Conservation (phyloP, 2,888 invertebrate species). For the Napeogenes sylphis region DNA sequence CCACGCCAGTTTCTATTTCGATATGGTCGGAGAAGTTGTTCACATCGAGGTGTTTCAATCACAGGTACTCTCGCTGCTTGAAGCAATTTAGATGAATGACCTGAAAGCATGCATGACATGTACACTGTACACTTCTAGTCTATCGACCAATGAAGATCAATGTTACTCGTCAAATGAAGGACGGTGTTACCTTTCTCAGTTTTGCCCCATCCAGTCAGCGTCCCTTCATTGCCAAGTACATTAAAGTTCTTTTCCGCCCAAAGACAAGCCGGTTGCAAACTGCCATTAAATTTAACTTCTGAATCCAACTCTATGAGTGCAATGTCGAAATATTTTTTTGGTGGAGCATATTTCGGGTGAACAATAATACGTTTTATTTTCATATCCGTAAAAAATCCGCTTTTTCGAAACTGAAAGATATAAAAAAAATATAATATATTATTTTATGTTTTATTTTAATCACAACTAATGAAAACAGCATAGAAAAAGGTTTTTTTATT, state of each 20-base stretch:
- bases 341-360: slow-evolving; percentile 35
- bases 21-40: slow-evolving; percentile 35
- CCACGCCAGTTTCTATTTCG: slow-evolving; percentile 54
- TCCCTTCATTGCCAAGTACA: slow-evolving; percentile 24
- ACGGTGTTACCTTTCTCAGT: slow-evolving; percentile 18
- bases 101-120: slow-evolving; percentile 34
- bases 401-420: slow-evolving; percentile 26
- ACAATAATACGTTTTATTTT: slow-evolving; percentile 33
- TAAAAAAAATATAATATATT: not conserved
- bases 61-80: slow-evolving; percentile 50
- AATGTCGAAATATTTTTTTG: slow-evolving; percentile 34
- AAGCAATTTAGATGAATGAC: slow-evolving; percentile 33
- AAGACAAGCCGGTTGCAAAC: slow-evolving; percentile 36
- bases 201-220: slow-evolving; percentile 36
- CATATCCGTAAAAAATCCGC: slow-evolving; percentile 26
- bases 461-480: not conserved
- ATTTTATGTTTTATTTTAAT: not conserved
- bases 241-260: slow-evolving; percentile 26
- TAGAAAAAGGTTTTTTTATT: not conserved
- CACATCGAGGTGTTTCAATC: slow-evolving; percentile 42
- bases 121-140: too few relatives aligned
- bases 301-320: slow-evolving; percentile 34
- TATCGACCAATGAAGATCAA: not conserved
- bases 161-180: too few relatives aligned
- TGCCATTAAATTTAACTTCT: slow-evolving; percentile 26